Percentiles rank a stretch among this genome's conserved stretches.
Conservation (phyloP, 2,888 invertebrate genomes). For the Scaptomyza polygonia region DNA sequence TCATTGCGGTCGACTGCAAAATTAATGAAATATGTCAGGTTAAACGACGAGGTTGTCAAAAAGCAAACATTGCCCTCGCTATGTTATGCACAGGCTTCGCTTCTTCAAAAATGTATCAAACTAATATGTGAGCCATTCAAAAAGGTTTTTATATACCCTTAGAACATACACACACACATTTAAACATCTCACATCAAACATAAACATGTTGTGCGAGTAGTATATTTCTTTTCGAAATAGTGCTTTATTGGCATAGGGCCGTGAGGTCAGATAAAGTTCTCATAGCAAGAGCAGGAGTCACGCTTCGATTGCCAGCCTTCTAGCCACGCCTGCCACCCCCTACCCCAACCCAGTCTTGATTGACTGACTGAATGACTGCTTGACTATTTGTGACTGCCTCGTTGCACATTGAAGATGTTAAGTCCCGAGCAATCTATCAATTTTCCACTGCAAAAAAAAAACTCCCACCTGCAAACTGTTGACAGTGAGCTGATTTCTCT, state of each 20-base stretch:
- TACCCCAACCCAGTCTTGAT: background rate
- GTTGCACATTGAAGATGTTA: constrained; percentile 38
- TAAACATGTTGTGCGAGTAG: background rate
- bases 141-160: constrained; percentile 27
- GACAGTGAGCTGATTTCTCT: background rate
- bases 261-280: constrained; percentile 52
- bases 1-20: constrained; percentile 33
- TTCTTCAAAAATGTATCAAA: constrained; percentile 61
- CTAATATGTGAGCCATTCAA: constrained; percentile 24
- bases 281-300: constrained; percentile 46
- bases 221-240: background rate
- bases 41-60: constrained; percentile 45
- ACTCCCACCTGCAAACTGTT: constrained; percentile 38
- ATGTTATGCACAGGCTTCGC: constrained; percentile 14
- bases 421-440: constrained; percentile 48
- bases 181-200: background rate
- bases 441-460: constrained; percentile 23
- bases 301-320: constrained; percentile 55
- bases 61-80: constrained; percentile 28
- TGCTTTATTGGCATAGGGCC: constrained; percentile 39
- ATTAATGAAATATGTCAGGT: constrained; percentile 58
- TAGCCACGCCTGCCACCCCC: background rate
- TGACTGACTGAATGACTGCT: constrained; percentile 11
- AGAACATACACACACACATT: constrained; percentile 1
- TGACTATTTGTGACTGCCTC: constrained; percentile 42